These are phyloP conservation scores for Otis tarda DNA, from an alignment of 2,113 vertebrate genomes.

Conservation along the genomic window DNA sequence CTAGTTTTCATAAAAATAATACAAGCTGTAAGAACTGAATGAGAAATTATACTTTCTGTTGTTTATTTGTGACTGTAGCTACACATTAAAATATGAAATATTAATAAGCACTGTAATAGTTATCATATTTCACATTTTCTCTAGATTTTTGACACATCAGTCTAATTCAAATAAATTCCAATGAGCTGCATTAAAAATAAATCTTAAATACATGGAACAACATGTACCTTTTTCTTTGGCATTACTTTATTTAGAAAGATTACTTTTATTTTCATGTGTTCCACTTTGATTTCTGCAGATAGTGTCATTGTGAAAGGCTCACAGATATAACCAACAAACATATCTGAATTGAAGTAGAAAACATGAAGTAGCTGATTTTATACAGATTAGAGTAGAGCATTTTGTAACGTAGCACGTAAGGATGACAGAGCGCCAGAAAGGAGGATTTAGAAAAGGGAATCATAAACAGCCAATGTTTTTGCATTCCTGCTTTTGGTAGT, in stretches of 20 bases:
- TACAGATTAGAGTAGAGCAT: not conserved
- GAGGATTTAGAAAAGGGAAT: not conserved
- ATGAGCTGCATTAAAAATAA: not conserved
- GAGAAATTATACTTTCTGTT: not conserved
- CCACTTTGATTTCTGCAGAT: not conserved
- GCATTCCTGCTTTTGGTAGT: not conserved
- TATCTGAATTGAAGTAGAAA: not conserved
- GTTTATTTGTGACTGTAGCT: slow-evolving; percentile 16
- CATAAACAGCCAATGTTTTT: not conserved
- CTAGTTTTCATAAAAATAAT: slow-evolving; percentile 11
- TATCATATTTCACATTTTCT: not conserved
- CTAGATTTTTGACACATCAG: not conserved
- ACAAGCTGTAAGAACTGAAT: not conserved
- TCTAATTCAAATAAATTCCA: slow-evolving; percentile 30
- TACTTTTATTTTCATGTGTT: not conserved
- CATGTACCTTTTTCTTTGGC: not conserved
- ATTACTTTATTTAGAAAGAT: not conserved
- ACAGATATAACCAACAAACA: not conserved
- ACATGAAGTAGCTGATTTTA: not conserved
- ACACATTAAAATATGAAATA: slow-evolving; percentile 16
- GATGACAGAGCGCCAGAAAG: not conserved
- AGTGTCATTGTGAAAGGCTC: not conserved
- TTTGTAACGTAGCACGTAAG: not conserved
- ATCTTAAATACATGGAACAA: not conserved
- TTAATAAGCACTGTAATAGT: not conserved